These are phyloP conservation scores for Wasmannia auropunctata DNA, from an alignment of 1,140 invertebrate species.

Conservation along the genomic window DNA sequence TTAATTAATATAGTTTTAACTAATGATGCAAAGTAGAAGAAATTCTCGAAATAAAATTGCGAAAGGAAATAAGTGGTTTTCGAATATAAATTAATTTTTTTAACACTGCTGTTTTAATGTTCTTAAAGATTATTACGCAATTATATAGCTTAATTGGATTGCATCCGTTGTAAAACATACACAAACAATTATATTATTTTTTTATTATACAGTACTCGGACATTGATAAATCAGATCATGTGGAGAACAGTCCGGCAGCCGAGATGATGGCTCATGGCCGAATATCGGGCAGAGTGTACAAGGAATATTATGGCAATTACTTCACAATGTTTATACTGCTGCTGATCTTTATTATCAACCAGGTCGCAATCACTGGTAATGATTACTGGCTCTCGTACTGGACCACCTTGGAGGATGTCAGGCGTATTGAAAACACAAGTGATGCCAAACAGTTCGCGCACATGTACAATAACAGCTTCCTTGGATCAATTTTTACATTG, in stretches of 20 bases:
- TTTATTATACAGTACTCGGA: slow-evolving; percentile 25
- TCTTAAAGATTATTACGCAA: too few relatives aligned
- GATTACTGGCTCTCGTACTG: slow-evolving; percentile 94
- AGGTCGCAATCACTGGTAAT: slow-evolving; percentile 89
- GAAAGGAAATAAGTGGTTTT: background rate
- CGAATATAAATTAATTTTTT: background rate
- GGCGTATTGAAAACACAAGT: slow-evolving; percentile 48
- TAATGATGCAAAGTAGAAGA: background rate
- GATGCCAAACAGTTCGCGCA: background rate
- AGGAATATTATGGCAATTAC: slow-evolving; percentile 88
- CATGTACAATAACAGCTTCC: slow-evolving; percentile 51
- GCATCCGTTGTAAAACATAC: too few relatives aligned
- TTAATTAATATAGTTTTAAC: background rate
- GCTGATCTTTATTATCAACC: slow-evolving; percentile 88
- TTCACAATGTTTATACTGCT: slow-evolving; percentile 86
- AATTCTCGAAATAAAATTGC: too few relatives aligned
- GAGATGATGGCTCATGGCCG: slow-evolving; percentile 85
- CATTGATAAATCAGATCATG: background rate
- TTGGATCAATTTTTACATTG: slow-evolving; percentile 58
- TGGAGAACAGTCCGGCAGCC: slow-evolving; percentile 35
- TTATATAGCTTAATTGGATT: too few relatives aligned
- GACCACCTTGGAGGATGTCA: slow-evolving; percentile 86
- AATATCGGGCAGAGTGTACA: slow-evolving; percentile 87
- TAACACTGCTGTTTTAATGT: background rate
- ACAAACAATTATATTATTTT: too few relatives aligned